Evolutionary conservation across 1,140 invertebrate species (phyloP).

Genomic region (Maniola jurtina): DNA sequence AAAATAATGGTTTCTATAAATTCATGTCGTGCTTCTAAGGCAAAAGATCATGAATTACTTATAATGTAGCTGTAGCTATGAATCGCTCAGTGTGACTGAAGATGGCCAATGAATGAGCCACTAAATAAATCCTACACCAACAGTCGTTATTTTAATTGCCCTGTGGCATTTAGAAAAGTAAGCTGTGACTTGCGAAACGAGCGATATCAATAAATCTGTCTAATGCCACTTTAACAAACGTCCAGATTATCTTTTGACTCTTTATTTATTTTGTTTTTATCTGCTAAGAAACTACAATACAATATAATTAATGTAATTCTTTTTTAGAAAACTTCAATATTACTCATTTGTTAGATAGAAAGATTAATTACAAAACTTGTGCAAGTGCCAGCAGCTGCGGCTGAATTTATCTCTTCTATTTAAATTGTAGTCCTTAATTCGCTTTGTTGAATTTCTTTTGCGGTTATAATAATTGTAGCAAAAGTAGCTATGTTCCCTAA

Average conservation of each 20-base stretch:
- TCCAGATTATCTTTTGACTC: conserved; percentile 7
- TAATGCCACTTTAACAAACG: not conserved
- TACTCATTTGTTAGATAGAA: conserved; percentile 13
- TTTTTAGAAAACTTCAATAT: conserved; percentile 11
- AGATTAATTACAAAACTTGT: conserved; percentile 26
- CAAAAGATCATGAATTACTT: not conserved
- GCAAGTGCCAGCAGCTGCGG: conserved; percentile 17
- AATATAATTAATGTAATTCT: not conserved
- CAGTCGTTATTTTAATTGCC: conserved; percentile 29
- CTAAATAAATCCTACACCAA: conserved; percentile 22
- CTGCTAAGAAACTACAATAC: not conserved
- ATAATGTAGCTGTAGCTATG: conserved; percentile 11
- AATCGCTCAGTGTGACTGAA: conserved; percentile 24
- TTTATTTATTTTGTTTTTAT: conserved; percentile 3
- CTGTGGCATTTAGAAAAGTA: conserved; percentile 12
- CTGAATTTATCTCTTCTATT: conserved; percentile 13
- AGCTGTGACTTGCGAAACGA: conserved; percentile 2
- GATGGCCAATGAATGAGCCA: conserved; percentile 31
- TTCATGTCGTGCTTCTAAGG: not conserved
- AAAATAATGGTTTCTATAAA: not conserved
- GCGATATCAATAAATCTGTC: conserved; percentile 5
- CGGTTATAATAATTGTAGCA: too few species aligned
- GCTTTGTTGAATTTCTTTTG: conserved; percentile 1
- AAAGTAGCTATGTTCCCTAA: too few species aligned
- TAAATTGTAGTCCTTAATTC: not conserved